A percentile compares a stretch with the other conserved stretches of the same genome.
Conservation (phyloP, 1,140 invertebrate species). For the Anastrepha obliqua region DNA sequence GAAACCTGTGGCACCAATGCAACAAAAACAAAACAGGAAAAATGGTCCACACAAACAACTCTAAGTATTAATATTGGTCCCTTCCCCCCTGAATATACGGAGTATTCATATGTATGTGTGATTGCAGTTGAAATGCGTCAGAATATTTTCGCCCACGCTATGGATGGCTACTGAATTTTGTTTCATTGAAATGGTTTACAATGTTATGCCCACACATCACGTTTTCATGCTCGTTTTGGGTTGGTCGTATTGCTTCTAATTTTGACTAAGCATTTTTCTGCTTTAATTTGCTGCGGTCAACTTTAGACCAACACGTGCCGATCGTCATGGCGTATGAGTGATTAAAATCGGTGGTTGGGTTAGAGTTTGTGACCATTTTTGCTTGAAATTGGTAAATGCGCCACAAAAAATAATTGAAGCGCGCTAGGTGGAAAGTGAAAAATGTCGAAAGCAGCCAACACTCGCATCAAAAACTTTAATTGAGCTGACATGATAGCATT, state of each 20-base stretch:
- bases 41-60: background rate
- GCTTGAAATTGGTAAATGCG: background rate
- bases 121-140: background rate
- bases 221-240: background rate
- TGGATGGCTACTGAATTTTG: background rate
- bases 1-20: too few species aligned
- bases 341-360: conserved; percentile 24
- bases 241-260: background rate
- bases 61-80: background rate
- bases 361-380: background rate
- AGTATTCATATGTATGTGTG: background rate
- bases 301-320: background rate
- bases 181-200: background rate
- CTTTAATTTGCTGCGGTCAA: conserved; percentile 20
- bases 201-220: background rate
- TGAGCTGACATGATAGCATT: background rate
- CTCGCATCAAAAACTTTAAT: conserved; percentile 1
- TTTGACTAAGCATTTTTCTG: background rate
- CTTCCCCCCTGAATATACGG: background rate
- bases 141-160: background rate
- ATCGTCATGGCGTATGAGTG: conserved; percentile 36
- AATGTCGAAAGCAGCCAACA: background rate
- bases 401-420: conserved; percentile 18
- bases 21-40: too few species aligned
- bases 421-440: background rate